A percentile compares a stretch with the other conserved stretches of the same genome.
phyloP scores from a whole-genome alignment of 1,140 invertebrate species.

The Drosophila ananassae region DNA sequence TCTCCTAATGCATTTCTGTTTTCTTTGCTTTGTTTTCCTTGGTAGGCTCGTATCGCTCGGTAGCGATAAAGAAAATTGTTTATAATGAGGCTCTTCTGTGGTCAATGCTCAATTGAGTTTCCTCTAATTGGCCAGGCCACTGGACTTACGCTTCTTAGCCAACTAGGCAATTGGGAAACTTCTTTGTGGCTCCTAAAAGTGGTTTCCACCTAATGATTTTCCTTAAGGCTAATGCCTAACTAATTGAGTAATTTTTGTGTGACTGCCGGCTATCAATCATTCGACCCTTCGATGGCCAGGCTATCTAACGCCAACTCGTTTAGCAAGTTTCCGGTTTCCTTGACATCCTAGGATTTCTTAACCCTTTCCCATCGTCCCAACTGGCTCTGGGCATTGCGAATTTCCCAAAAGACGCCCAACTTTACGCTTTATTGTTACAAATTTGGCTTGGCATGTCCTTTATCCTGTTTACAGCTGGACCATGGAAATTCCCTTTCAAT shows the following conservation, averaged over 20 bases:
- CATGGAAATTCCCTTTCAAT: constrained; percentile 31
- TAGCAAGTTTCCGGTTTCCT: constrained; percentile 42
- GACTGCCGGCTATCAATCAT: constrained; percentile 73
- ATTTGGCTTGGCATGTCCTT: constrained; percentile 61
- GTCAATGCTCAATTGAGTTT: constrained; percentile 67
- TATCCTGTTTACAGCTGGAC: constrained; percentile 60
- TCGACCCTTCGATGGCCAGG: constrained; percentile 25
- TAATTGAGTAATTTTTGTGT: constrained; percentile 79
- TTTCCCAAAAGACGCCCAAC: constrained; percentile 70
- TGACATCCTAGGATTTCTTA: background rate
- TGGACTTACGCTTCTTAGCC: constrained; percentile 53
- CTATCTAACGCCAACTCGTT: constrained; percentile 45
- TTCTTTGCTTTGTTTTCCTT: constrained; percentile 13
- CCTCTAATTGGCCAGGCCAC: constrained; percentile 66
- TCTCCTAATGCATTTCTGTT: constrained; percentile 64
- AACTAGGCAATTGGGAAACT: constrained; percentile 5
- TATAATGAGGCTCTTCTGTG: constrained; percentile 79
- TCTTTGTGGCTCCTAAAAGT: constrained; percentile 37
- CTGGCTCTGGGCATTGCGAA: constrained; percentile 64
- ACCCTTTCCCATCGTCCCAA: constrained; percentile 9
- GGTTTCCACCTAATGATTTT: constrained; percentile 57
- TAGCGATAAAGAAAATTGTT: constrained; percentile 77
- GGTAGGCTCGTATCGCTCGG: constrained; percentile 13
- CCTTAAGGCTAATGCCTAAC: constrained; percentile 66
- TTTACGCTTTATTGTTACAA: constrained; percentile 78